Evolutionary conservation across 2,888 invertebrate genomes (phyloP).

Genomic region (Prenolepis imparis): DNA sequence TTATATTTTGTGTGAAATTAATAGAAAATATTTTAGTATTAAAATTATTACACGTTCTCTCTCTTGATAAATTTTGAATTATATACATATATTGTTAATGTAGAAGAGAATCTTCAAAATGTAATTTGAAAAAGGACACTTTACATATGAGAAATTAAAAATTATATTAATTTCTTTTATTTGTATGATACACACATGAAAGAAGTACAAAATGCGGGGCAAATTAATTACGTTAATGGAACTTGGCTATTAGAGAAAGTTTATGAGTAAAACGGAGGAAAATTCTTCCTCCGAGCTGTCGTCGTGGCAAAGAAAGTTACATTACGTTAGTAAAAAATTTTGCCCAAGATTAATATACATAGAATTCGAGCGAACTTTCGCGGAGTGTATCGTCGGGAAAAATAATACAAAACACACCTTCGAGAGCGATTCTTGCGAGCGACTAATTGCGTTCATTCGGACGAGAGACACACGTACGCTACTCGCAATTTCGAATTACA

Average conservation of each 20-base stretch:
- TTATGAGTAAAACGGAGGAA: constrained; percentile 5
- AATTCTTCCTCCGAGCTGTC: background rate
- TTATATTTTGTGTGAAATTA: background rate
- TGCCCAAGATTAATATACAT: background rate
- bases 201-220: background rate
- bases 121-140: background rate
- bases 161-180: constrained; percentile 12
- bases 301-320: background rate
- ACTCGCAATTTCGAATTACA: constrained; percentile 27
- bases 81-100: background rate
- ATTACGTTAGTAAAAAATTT: background rate
- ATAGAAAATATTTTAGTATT: background rate
- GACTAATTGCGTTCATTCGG: constrained; percentile 37
- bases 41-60: background rate
- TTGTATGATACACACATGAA: background rate
- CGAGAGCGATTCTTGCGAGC: background rate
- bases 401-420: background rate
- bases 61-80: background rate
- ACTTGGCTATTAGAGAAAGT: constrained; percentile 8
- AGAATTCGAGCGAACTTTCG: background rate
- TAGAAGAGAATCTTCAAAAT: background rate
- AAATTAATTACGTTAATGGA: constrained; percentile 50
- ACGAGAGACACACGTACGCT: background rate
- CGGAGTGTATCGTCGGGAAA: background rate
- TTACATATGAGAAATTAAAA: background rate